phyloP scores from a whole-genome alignment of 2,888 invertebrate species.

The Parelbella ahira region DNA sequence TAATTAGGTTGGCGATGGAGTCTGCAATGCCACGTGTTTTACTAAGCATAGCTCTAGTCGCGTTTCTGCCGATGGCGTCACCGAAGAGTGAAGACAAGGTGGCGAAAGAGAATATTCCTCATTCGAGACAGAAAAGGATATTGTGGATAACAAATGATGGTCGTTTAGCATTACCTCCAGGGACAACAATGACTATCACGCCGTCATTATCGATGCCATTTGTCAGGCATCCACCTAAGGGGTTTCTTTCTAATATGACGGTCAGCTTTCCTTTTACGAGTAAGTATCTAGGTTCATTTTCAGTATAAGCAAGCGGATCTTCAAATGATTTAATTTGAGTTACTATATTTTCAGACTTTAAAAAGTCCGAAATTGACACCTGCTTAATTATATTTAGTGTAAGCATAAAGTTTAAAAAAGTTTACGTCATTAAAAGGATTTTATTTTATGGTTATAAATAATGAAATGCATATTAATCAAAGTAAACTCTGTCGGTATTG shows the following conservation, averaged over 20 bases:
- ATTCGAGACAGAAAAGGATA: constrained; percentile 89
- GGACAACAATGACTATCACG: constrained; percentile 88
- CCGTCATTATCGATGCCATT: constrained; percentile 91
- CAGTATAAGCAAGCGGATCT: too few species aligned
- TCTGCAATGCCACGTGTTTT: constrained; percentile 62
- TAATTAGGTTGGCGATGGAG: constrained; percentile 52
- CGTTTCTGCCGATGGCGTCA: constrained; percentile 65
- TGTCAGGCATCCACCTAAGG: constrained; percentile 91
- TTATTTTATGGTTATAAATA: too few species aligned
- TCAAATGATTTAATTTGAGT: too few species aligned
- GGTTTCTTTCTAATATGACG: constrained; percentile 91
- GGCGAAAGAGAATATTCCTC: constrained; percentile 73
- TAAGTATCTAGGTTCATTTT: too few species aligned
- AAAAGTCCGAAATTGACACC: too few species aligned
- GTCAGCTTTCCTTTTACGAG: constrained; percentile 92
- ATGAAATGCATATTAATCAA: too few species aligned
- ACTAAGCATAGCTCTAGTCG: constrained; percentile 69
- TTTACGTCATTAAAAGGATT: too few species aligned
- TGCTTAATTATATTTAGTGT: too few species aligned
- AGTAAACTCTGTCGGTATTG: too few species aligned
- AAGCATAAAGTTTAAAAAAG: too few species aligned
- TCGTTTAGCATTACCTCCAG: constrained; percentile 90
- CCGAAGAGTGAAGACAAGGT: constrained; percentile 48
- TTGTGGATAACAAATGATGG: constrained; percentile 93
- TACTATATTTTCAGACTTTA: too few species aligned